Base-by-base conservation (phyloP, 2,113 vertebrate species). In the Mastomys coucha region DNA sequence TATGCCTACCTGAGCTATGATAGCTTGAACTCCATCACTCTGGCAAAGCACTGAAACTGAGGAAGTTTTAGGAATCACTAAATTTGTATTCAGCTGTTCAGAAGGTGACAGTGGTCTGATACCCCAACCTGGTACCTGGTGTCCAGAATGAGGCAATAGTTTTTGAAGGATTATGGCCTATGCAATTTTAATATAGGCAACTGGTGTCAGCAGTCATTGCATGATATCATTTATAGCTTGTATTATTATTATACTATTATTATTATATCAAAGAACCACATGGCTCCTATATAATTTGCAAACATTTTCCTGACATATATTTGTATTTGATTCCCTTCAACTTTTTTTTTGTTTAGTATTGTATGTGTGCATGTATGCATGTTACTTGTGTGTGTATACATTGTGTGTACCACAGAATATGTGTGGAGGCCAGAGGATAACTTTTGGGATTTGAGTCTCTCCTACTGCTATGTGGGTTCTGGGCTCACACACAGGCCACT, bases 291-390 rank as follows among this genome's bases (percentile, higher is more conserved):
- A 42, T 11, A 63, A 56, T 63, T 82, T 72, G 24, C 31, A 96
- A 80, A 69, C 31, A 77, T 16, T 84, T 73, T 91, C 7, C 33
- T 78, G 12, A 69, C 22, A 69, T 9, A 36, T n/a, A 24, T 11
- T 90, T 90, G 58, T 49, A 65, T 45, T 56, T 96, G 94, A 81
- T 76, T 96, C 45, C 76, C 24, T 7, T 36, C 78, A 84, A 16
- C n/a, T n/a, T n/a, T 53, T 14, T 58, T 60, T 63, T 42, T n/a
- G 3, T 26, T 82, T 82, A 60, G 22, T 17, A 39, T 82, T 63
- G 58, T 84, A n/a, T 84, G 20, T 82, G 22, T 81, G 53, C 13
- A 19, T 20, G 0, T 42, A 9, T 14, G 8, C 22, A 10, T 80
- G 4, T 11, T 53, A 31, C 51, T 7, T 17, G 3, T 78, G 76